These are phyloP conservation scores for Trematocara variabile DNA, from an alignment of 2,113 vertebrate genomes.

Conservation along the genomic window DNA sequence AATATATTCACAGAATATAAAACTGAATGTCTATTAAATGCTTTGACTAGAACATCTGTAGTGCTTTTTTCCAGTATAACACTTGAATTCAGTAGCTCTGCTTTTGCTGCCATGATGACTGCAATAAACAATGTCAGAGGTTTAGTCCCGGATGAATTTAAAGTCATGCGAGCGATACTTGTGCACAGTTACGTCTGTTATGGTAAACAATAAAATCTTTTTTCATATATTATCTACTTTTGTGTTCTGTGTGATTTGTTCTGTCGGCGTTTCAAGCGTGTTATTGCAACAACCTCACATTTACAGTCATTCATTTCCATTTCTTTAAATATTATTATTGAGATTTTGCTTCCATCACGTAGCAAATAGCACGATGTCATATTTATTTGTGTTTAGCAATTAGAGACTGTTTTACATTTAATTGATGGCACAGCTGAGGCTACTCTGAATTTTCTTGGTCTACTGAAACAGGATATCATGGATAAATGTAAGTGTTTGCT, in stretches of 20 bases:
- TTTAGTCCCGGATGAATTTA: background rate
- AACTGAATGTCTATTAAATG: background rate
- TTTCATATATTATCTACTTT: background rate
- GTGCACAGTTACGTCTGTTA: background rate
- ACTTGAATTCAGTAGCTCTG: background rate
- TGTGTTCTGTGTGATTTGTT: background rate
- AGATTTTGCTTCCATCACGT: background rate
- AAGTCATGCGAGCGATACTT: background rate
- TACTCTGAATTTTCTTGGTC: background rate
- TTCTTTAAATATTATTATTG: background rate
- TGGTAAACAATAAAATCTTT: slow-evolving; percentile 23
- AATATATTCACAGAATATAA: no score
- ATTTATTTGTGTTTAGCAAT: background rate
- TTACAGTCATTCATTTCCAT: background rate
- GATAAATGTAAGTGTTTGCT: background rate
- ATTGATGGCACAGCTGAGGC: background rate
- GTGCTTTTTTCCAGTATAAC: background rate
- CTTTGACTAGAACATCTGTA: background rate
- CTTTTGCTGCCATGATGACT: background rate
- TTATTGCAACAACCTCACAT: background rate
- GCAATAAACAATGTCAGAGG: background rate
- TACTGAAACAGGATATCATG: background rate
- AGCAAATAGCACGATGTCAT: background rate
- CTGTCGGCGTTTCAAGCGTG: background rate
- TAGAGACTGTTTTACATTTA: background rate